Base-by-base conservation (phyloP, 2,113 vertebrate species). In the Labeo catla region DNA sequence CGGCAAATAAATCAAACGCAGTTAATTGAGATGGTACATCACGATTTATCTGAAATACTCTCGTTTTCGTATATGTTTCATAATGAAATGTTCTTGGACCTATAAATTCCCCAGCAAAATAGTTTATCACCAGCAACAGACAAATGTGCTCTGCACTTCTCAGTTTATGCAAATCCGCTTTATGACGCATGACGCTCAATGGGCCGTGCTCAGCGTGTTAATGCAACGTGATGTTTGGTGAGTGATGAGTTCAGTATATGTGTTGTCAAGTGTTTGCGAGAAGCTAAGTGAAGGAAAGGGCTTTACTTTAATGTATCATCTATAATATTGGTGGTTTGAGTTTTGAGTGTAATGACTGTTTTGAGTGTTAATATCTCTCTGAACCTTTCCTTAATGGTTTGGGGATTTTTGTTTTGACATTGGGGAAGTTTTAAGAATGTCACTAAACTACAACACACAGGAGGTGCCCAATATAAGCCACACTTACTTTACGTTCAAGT, bases 371-470 rank as follows among this genome's bases (percentile, higher is more conserved):
- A 70, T 39, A 63, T 65, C 57, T 70, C 87, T 84, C 84, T n/a
- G 6, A 76, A 76, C 10, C 8, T 16, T 54, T 54, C 49, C 13
- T 19, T 34, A 16, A 34, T 12, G 28, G 19, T 49, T 39, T 50
- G 72, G 84, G 84, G 39, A 4, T 70, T 85, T 88, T 77, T 74
- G 45, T 47, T 78, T 74, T 54, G 21, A 57, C n/a, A 15, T 2
- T 45, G 54, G 86, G 86, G 66, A 84, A 63, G 59, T 87, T 87
- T 57, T 83, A 15, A 72, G 15, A 16, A 9, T 39, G 11, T 9
- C 5, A 15, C 28, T 39, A 16, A 57, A 36, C 2, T 34, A 6
- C 57, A 36, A 47, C n/a, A 74, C 2, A 45, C 72, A 74, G 43
- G 21, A 23, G 43, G 19, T 47, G 16, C 19, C 50, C 11, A 39